A percentile compares a stretch with the other conserved stretches of the same genome.
phyloP scores from a whole-genome alignment of 30 jellyfish, hydroid and myxozoan genomes.

The Chrysaora quinquecirrha region DNA sequence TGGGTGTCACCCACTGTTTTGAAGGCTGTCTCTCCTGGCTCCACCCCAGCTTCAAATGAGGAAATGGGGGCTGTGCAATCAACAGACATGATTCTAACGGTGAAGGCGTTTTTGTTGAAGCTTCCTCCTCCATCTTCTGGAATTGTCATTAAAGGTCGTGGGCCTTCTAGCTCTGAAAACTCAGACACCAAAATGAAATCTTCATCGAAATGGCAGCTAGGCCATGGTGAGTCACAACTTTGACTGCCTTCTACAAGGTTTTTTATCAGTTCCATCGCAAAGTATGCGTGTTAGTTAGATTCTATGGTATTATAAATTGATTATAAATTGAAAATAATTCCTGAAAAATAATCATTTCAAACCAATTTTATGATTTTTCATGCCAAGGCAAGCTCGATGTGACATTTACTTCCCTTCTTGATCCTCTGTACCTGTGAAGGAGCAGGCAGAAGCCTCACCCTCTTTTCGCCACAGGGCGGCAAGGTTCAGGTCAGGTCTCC shows the following conservation, averaged over 20 bases:
- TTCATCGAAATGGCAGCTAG: constrained; percentile 68
- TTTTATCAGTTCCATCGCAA: constrained; percentile 16
- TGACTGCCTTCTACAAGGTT: constrained; percentile 53
- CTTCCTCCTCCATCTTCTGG: constrained; percentile 83
- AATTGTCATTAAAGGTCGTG: constrained; percentile 83
- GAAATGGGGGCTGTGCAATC: constrained; percentile 81
- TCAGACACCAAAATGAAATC: constrained; percentile 88
- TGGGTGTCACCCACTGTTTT: constrained; percentile 91
- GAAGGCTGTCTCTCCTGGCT: constrained; percentile 28
- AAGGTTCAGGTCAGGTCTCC: too few species aligned
- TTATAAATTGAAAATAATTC: too few species aligned
- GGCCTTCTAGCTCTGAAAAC: constrained; percentile 93
- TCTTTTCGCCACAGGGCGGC: too few species aligned
- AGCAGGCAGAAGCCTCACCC: too few species aligned
- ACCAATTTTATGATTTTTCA: too few species aligned
- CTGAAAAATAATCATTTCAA: too few species aligned
- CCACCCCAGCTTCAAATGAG: constrained; percentile 36
- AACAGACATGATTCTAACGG: constrained; percentile 91
- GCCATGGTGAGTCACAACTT: constrained; percentile 64
- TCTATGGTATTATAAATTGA: too few species aligned
- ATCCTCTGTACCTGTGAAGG: too few species aligned
- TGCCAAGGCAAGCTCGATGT: too few species aligned
- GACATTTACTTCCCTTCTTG: too few species aligned
- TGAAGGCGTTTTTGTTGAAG: constrained; percentile 73
- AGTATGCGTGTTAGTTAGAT: too few species aligned